Evolutionary conservation across 2,113 vertebrate species (phyloP), one percentile per base, ranked within the genome.

Genomic region (Circaetus cinerascens): DNA sequence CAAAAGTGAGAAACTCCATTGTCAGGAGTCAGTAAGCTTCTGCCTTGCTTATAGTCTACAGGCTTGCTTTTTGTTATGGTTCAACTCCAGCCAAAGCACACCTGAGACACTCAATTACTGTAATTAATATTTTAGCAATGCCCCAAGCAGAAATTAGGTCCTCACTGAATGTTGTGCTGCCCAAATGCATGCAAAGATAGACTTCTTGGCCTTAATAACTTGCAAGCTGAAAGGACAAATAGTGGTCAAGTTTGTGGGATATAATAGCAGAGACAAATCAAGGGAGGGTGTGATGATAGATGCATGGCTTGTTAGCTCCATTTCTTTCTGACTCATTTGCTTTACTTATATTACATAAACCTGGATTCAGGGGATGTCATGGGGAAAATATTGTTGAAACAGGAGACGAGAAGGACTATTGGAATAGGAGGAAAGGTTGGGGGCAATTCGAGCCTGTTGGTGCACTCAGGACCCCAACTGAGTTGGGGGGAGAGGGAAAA

Each of bases 311-410:
- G 62, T 95, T 91, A 91, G 57, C 20, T 91, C 62, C 15, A 53
- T 86, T 96, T 94, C 73, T 95, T 91, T 94, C 90, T 96, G 84
- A 88, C 40, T 96, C 90, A 95, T 90, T 94, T 85, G 53, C 69
- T 88, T 75, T 93, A 66, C 73, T 95, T 93, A 23, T 23, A 76
- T 94, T 90, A 95, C 96, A 85, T 82, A 91, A 96, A 96, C 34
- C 51, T 95, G 77, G 53, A 90, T 87, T 88, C 74, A 79, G 77
- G 51, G 63, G 38, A 87, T 78, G n/a, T 95, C 85, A 85, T 64
- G 73, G 81, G 90, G 53, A 94, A 96, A 94, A 86, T 79, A 95
- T 66, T 71, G 60, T 48, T 93, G 91, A 94, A 94, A 91, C 67
- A 92, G 50, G 63, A 95, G 87, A 90, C 0, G 0, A 82, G 81